Evolutionary conservation across 2,113 vertebrate species (phyloP), one percentile per base, ranked within the genome.

Genomic region (Lepus timidus): DNA sequence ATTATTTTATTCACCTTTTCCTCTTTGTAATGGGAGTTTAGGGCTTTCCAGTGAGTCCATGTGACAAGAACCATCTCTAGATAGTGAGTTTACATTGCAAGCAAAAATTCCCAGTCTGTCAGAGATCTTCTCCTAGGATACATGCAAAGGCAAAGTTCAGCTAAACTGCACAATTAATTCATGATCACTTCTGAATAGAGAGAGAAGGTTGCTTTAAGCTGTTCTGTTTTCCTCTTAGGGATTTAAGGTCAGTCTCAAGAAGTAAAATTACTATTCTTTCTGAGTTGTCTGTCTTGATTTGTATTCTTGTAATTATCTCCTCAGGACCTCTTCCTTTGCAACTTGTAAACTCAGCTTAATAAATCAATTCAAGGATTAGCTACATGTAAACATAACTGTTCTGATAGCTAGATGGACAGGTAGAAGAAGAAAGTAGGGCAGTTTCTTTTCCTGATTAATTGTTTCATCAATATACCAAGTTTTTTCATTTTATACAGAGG

Each of bases 121-220:
- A 98, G 97, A 97, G 93, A 95, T 97, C 97, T 97, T 98, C 98
- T 98, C 98, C 97, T 98, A 97, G 98, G 98, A 98, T 97, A 98
- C 98, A 85, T 75, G 95, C 94, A 94, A 97, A 98, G 97, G 97
- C 96, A 97, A 97, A 98, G 97, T 98, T 98, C 97, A 98, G 95
- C 95, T 97, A 96, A 98, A 97, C 70, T 94, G 95, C 82, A 94
- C 98, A 97, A 97, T 98, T 98, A 98, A 98, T 98, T 55, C 1
- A 36, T 93, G 68, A 98, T 98, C 96, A 95, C 88, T 98, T 98
- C 92, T 95, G 95, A 97, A 88, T 64, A 93, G 95, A 97, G 96
- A 97, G 87, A 97, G 98, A 97, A 97, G 96, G 90, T 96, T 97
- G 83, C 67, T 97, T 95, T 96, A 97, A 98, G 83, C 58, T 92